Evolutionary conservation across 2,113 vertebrate genomes (phyloP), one percentile per base, ranked within the genome.

Genomic region (Columba janthina): DNA sequence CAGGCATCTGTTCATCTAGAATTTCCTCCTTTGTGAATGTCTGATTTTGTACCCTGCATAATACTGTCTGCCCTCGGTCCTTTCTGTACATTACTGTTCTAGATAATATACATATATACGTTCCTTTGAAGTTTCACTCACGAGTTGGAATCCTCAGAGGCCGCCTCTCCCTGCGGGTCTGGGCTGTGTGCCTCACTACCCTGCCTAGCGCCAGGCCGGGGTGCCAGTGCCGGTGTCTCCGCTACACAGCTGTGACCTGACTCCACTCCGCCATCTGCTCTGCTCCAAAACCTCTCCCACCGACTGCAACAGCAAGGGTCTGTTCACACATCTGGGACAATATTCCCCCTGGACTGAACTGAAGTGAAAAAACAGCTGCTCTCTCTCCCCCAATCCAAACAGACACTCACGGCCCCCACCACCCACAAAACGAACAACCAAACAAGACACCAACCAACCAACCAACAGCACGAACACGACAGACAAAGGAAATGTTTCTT

Each of bases 161-260:
- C 83, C 61, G 96, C 90, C 16, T 97, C 96, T 85, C 97, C 95
- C 85, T 94, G 57, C 19, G 54, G 69, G 19, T 95, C 94, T 51
- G 97, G 94, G 96, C 95, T 70, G 73, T 97, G 90, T 93, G 89
- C 77, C 93, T 98, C 88, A 96, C 97, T 97, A 94, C 64, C 93
- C 97, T 98, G 93, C 96, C 97, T 97, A 96, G 60, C 70, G 96
- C 80, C 96, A 74, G 94, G 92, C 91, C 93, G 81, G 96, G 86
- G 87, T 91, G 96, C 64, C 96, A 96, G 54, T 70, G 74, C 88
- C 57, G 93, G 86, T 48, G 97, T 64, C 76, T 98, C 94, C 90
- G 97, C 94, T 92, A 95, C 90, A 89, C 24, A 95, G 94, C 78
- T 93, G 90, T 77, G 90, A 95, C 88, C 95, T 94, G 97, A 91